phyloP scores from a whole-genome alignment of 2,113 vertebrate species.

The Amblyopsis rosae region DNA sequence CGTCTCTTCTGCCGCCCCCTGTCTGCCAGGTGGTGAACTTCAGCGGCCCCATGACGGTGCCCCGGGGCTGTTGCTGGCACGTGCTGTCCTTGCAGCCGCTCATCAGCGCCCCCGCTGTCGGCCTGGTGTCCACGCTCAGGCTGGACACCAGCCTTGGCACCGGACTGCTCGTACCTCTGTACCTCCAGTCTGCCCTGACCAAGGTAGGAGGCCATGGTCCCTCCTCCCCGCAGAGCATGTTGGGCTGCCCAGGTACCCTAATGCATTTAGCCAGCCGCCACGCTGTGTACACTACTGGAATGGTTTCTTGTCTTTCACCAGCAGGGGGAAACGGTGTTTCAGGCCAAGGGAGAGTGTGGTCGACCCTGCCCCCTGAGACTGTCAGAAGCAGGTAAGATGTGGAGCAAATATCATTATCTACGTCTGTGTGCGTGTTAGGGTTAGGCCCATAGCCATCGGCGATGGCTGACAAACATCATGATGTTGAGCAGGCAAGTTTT shows the following conservation, averaged over 20 bases:
- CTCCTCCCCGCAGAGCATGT: no score
- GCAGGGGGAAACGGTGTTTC: slow-evolving; percentile 83
- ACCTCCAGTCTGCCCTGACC: slow-evolving; percentile 75
- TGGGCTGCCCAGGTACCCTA: background rate
- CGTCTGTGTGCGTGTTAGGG: background rate
- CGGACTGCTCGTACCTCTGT: slow-evolving; percentile 84
- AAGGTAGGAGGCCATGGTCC: slow-evolving; percentile 56
- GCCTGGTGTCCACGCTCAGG: slow-evolving; percentile 80
- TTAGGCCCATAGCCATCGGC: background rate
- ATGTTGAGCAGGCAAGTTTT: no score
- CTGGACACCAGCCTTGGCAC: slow-evolving; percentile 84
- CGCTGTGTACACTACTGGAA: background rate
- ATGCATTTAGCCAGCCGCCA: background rate
- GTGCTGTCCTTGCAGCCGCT: slow-evolving; percentile 85
- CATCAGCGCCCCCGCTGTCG: slow-evolving; percentile 76
- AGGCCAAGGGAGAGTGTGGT: slow-evolving; percentile 84
- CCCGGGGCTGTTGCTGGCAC: slow-evolving; percentile 86
- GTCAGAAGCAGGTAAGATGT: slow-evolving; percentile 83
- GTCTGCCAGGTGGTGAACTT: slow-evolving; percentile 86
- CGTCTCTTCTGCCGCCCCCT: slow-evolving; percentile 38
- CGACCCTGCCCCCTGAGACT: slow-evolving; percentile 85
- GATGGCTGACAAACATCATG: no score
- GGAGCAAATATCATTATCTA: background rate
- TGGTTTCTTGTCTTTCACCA: slow-evolving; percentile 47
- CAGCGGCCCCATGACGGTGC: slow-evolving; percentile 79